phyloP scores from a whole-genome alignment of 2,797 vertebrate species.

The Tympanoctomys barrerae region DNA sequence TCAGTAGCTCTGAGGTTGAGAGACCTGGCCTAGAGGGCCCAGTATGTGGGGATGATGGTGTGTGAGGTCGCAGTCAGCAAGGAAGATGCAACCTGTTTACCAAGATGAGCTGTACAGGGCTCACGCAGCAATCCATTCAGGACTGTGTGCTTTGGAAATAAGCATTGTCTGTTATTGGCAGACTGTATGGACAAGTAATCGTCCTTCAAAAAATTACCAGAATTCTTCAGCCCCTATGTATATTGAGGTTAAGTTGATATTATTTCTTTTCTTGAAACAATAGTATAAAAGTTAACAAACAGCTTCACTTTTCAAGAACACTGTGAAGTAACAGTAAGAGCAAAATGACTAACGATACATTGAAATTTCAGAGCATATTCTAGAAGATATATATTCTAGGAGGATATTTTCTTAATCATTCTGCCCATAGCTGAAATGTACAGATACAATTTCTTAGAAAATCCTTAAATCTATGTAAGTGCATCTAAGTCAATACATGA shows the following conservation, averaged over 20 bases:
- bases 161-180: background rate
- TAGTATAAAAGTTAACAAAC: background rate
- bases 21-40: background rate
- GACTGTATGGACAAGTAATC: background rate
- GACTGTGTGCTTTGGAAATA: background rate
- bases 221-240: background rate
- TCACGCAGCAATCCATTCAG: background rate
- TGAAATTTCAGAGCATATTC: constrained; percentile 1
- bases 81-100: background rate
- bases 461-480: constrained; percentile 25
- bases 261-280: background rate
- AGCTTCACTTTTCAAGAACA: background rate
- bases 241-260: background rate
- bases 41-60: background rate
- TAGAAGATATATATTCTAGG: background rate
- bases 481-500: constrained; percentile 69
- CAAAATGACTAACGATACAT: background rate
- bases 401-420: constrained; percentile 25
- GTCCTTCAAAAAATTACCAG: background rate
- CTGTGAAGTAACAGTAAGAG: background rate
- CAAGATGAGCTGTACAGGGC: background rate
- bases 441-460: background rate
- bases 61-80: background rate
- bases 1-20: background rate
- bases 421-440: background rate